A percentile compares a stretch with the other conserved stretches of the same genome.
Evolutionary conservation across 23 tunicate species (phyloP).

Genomic region (Clavelina lepadiformis): DNA sequence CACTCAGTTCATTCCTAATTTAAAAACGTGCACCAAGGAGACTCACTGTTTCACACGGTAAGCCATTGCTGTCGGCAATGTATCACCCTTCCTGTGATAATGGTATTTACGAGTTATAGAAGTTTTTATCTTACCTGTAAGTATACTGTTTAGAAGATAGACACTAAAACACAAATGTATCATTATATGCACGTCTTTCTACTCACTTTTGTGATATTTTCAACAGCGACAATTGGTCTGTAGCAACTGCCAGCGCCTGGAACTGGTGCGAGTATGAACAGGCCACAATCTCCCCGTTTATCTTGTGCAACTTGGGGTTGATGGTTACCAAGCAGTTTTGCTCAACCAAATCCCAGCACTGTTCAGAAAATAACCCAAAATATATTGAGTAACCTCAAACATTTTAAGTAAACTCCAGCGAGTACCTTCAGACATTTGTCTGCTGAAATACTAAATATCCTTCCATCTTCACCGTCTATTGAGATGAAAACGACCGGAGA

Average conservation of each 20-base stretch:
- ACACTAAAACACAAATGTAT: no score
- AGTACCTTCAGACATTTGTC: conserved; percentile 71
- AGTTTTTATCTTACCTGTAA: no score
- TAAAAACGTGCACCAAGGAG: no score
- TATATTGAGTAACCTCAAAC: neutral
- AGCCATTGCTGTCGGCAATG: conserved; percentile 30
- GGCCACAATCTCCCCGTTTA: conserved; percentile 64
- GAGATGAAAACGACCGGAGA: conserved; percentile 76
- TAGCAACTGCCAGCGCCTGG: conserved; percentile 49
- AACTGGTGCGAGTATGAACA: conserved; percentile 55
- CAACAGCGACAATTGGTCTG: conserved; percentile 68
- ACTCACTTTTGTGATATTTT: conserved; percentile 66
- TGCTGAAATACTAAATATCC: conserved; percentile 75
- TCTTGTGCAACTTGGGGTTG: conserved; percentile 82
- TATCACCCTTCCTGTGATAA: conserved; percentile 19
- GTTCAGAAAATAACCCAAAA: neutral
- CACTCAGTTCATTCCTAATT: no score
- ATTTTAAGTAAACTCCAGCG: neutral
- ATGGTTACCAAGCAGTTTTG: conserved; percentile 89
- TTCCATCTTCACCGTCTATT: conserved; percentile 60
- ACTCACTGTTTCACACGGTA: conserved; percentile 34
- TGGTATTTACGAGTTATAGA: no score
- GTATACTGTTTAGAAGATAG: no score
- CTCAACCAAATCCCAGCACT: conserved; percentile 94
- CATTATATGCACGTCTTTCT: neutral